Evolutionary conservation across 2,888 invertebrate species (phyloP), one percentile per base, ranked within the genome.

Genomic region (Endomychus coccineus): DNA sequence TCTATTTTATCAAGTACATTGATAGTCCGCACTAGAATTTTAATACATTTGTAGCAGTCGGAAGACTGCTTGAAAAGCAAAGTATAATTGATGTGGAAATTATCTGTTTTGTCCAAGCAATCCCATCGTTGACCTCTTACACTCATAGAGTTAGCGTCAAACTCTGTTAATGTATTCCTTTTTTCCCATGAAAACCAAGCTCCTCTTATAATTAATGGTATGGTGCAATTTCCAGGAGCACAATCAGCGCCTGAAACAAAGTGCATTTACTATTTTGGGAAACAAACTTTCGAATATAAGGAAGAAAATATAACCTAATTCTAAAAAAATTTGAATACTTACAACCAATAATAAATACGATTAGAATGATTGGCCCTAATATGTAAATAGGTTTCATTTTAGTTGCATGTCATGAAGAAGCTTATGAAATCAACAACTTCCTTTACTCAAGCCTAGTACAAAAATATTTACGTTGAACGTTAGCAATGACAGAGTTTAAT

Each of bases 131-230:
- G 63, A 19, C 87, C 87, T 55, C 78, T 73, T 48, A 73, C 71
- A 5, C 81, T 77, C 85, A 91, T 88, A 24, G 77, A 74, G 39
- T 76, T 78, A 0, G 82, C 82, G 66, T 90, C 83, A 34, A 92
- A 79, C 57, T 84, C 82, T 1, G 89, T 90, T 28, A 81, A 71
- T 1, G 87, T 88, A 52, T 88, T 86, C 52, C 74, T 71, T 68
- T 79, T 80, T 72, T 92, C 91, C 74, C 88, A 83, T 2, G 89
- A 90, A 66, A 89, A 92, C 92, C 92, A 92, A 17, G 85, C 76
- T 40, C 90, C 91, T 53, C 87, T 74, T 30, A 92, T 64, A 27
- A 86, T 79, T 44, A 76, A 58, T 16, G 91, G 90, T 56, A 91
- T 85, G 15, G 74, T 71, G 61, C 89, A 89, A 27, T 39, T 39